Evolutionary conservation across 1,140 invertebrate genomes (phyloP), one percentile per base, ranked within the genome.

Genomic region (Acromyrmex echinatior): DNA sequence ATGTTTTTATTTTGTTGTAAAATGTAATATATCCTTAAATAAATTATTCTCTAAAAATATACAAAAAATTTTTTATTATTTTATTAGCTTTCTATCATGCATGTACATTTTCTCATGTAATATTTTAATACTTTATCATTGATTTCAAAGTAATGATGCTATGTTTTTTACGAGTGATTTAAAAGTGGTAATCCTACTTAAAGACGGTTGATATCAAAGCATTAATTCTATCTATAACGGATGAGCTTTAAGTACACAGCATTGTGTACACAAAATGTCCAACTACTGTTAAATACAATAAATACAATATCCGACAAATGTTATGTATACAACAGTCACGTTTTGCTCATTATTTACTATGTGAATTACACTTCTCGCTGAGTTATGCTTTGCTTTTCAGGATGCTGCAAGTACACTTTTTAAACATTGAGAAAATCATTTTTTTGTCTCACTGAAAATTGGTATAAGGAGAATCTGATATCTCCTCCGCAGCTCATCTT

Each of bases 261-360:
- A 39, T 70, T 56, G 63, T 56, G 49, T 70, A 56, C 14, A 39
- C 63, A 68, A 66, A 66, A 39, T 70, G 49, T 39, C 31, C 63
- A 56, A 53, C 16, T 68, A 18, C 4, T 18, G 18, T 3, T 63
- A 45, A 39, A 39, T 39, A 39, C 35, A n/a, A n/a, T n/a, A n/a
- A n/a, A n/a, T n/a, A 0, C 35, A 39, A 28, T 63, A 49, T n/a
- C 0, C 35, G 7, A 39, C 49, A 21, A 78, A 25, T 18, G 53
- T 51, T 51, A 79, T 35, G 9, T 53, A 62, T 25, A 3, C 18
- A 53, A 18, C 12, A 39, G 5, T 60, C 21, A 18, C 35, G 56
- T 39, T 39, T 39, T 39, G 56, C 73, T 25, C 35, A 39, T 53
- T 35, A n/a, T 62, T 62, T 25, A 39, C 58, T 14, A 14, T 16